These are phyloP conservation scores for Semnopithecus entellus DNA, from an alignment of 2,113 vertebrate genomes.

Conservation along the genomic window DNA sequence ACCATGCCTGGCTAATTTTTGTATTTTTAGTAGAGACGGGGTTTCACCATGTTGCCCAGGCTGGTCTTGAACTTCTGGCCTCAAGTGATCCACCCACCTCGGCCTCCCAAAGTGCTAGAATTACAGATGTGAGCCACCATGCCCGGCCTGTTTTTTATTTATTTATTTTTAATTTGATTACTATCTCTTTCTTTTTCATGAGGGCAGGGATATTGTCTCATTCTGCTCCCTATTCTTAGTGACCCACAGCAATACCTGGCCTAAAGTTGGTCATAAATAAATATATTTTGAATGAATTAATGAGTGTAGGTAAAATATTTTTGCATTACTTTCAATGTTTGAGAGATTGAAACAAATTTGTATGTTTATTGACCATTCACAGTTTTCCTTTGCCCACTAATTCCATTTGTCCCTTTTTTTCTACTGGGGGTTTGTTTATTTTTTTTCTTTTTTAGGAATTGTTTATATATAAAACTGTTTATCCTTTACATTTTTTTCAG, in stretches of 20 bases:
- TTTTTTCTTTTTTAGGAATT: not conserved
- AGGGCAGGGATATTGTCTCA: not conserved
- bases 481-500: not conserved
- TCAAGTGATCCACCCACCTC: too few species aligned
- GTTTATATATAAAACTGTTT: not conserved
- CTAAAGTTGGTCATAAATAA: not conserved
- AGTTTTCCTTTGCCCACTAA: not conserved
- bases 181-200: not conserved
- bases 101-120: too few species aligned
- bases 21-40: too few species aligned
- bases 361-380: not conserved
- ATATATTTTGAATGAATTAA: not conserved
- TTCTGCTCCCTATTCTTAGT: not conserved
- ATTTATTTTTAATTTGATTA: not conserved
- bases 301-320: not conserved
- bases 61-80: too few species aligned
- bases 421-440: not conserved
- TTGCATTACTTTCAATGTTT: conserved; percentile 4
- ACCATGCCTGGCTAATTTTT: too few species aligned
- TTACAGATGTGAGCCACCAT: too few species aligned
- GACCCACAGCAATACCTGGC: not conserved
- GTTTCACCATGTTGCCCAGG: too few species aligned
- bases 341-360: not conserved
- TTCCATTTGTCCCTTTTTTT: not conserved
- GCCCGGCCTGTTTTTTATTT: too few species aligned